These are phyloP conservation scores for Rhynchophorus ferrugineus DNA, from an alignment of 1,140 invertebrate genomes.

Conservation along the genomic window DNA sequence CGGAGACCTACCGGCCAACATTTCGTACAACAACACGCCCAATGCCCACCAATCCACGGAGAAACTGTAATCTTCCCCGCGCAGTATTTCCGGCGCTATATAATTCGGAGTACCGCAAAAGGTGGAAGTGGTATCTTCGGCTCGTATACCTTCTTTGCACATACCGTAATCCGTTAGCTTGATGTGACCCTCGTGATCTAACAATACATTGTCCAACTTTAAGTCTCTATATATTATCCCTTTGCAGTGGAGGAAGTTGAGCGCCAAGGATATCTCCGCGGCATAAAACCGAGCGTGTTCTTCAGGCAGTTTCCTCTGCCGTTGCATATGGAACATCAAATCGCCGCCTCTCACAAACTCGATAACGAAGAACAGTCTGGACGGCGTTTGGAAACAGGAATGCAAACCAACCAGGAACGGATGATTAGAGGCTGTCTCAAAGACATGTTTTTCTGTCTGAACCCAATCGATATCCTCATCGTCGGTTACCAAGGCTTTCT, in stretches of 20 bases:
- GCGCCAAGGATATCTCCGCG: constrained; percentile 94
- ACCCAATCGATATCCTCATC: constrained; percentile 99
- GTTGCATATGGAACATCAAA: constrained; percentile 99
- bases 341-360: constrained; percentile 99
- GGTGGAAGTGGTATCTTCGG: constrained; percentile 85
- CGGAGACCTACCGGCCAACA: constrained; percentile 95
- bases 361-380: constrained; percentile 96
- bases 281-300: constrained; percentile 87
- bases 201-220: constrained; percentile 95
- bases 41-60: constrained; percentile 96
- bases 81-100: constrained; percentile 97
- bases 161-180: constrained; percentile 75
- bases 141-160: constrained; percentile 94
- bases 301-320: constrained; percentile 85
- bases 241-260: constrained; percentile 97
- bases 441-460: constrained; percentile 99
- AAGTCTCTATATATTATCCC: constrained; percentile 95
- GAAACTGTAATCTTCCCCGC: constrained; percentile 92
- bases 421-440: constrained; percentile 99
- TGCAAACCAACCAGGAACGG: constrained; percentile 98
- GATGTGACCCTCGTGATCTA: constrained; percentile 98
- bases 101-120: constrained; percentile 99
- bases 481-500: constrained; percentile 96
- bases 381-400: constrained; percentile 96
- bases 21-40: constrained; percentile 95